Conservation (phyloP, 2,113 vertebrate genomes). For the Oceanodroma tethys region DNA sequence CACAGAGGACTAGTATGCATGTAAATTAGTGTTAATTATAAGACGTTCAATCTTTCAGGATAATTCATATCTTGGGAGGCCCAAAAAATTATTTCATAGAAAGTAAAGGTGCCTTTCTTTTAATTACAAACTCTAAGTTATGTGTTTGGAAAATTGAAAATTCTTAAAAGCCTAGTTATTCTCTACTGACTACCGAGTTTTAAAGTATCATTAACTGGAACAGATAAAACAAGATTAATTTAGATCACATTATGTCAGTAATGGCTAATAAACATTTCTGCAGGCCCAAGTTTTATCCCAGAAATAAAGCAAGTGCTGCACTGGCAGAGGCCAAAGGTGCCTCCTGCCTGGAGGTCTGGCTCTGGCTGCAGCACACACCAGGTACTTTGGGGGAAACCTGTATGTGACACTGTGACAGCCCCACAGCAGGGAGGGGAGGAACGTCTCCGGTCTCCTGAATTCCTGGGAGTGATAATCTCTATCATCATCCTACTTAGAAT, state of each 20-base stretch:
- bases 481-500: not conserved
- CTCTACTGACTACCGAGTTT: not conserved
- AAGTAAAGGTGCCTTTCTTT: conserved; percentile 39
- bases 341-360: not conserved
- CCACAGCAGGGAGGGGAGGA: not conserved
- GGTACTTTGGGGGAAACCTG: not conserved
- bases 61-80: not conserved
- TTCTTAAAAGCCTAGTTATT: not conserved
- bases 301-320: not conserved
- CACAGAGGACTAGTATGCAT: not conserved
- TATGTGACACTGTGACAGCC: not conserved
- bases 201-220: conserved; percentile 19
- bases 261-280: conserved; percentile 24
- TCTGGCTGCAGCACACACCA: not conserved
- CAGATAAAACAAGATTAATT: conserved; percentile 47
- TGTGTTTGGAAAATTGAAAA: not conserved
- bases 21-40: conserved; percentile 31
- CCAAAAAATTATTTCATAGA: not conserved
- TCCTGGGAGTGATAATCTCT: not conserved
- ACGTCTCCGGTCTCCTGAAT: not conserved
- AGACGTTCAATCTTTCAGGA: not conserved
- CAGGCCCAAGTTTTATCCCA: not conserved
- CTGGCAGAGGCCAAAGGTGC: not conserved
- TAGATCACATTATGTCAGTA: not conserved
- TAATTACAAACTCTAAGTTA: conserved; percentile 32